Evolutionary conservation across 2,797 vertebrate species (phyloP).

Genomic region (Hemibagrus guttatus): DNA sequence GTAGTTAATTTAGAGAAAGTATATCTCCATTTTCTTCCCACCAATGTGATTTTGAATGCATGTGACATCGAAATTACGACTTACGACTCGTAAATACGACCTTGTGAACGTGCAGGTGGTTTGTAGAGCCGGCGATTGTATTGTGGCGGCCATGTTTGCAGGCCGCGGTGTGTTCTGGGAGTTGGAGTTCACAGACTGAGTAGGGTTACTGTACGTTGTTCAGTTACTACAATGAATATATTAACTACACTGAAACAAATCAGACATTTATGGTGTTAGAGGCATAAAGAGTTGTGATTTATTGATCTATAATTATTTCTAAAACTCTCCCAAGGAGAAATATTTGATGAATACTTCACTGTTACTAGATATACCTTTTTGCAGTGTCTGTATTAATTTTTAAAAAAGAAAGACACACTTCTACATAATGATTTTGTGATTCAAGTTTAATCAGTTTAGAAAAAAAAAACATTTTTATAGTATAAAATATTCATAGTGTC

Average conservation of each 20-base stretch:
- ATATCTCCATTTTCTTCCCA: no score
- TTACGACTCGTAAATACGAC: no score
- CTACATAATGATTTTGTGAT: background rate
- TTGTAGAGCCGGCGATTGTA: no score
- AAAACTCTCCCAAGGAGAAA: background rate
- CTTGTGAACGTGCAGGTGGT: no score
- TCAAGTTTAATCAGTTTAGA: conserved; percentile 38
- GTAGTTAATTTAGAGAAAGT: no score
- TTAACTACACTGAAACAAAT: no score
- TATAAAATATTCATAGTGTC: conserved; percentile 25
- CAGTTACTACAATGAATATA: background rate
- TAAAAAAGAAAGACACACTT: conserved; percentile 11
- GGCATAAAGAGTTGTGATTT: background rate
- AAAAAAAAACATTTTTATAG: conserved; percentile 2
- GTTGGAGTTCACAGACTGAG: no score
- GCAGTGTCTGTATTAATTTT: background rate
- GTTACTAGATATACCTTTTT: background rate
- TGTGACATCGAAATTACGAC: no score
- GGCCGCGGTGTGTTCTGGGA: no score
- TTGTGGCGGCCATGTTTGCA: no score
- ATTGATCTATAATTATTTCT: background rate
- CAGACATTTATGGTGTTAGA: background rate
- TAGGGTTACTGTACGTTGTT: background rate
- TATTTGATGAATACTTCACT: background rate
- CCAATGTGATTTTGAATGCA: no score